Percentiles rank a stretch among this genome's conserved stretches.
phyloP scores from a whole-genome alignment of 2,113 vertebrate genomes.

The Balaeniceps rex region DNA sequence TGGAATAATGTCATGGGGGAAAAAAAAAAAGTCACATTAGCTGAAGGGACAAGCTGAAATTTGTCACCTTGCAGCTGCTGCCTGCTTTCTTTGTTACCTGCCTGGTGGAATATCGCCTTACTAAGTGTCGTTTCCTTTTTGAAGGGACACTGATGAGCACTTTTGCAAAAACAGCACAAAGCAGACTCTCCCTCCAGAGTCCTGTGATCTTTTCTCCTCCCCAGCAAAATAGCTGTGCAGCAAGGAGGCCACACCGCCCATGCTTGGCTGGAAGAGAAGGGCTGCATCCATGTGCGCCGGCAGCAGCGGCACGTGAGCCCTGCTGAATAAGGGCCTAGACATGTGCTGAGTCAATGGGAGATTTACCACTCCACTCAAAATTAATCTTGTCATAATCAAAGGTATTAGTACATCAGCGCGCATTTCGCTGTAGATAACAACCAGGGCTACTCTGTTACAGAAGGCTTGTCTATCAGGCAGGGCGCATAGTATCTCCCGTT shows the following conservation, averaged over 20 bases:
- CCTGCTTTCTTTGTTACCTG: neutral
- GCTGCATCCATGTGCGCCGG: neutral
- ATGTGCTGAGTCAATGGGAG: neutral
- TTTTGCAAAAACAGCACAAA: neutral
- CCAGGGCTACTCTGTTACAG: neutral
- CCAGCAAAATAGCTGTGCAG: neutral
- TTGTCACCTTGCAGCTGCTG: neutral
- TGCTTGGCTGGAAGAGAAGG: neutral
- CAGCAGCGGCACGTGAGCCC: neutral
- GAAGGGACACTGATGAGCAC: neutral
- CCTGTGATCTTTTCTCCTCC: neutral
- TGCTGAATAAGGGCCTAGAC: neutral
- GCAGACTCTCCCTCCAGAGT: neutral
- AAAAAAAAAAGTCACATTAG: neutral
- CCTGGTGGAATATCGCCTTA: neutral
- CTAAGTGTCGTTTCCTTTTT: neutral
- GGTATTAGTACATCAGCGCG: neutral
- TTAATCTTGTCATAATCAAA: neutral
- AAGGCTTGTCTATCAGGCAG: neutral
- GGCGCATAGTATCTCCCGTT: neutral
- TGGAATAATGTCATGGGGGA: neutral
- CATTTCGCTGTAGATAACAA: neutral
- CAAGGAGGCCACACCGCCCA: accelerated
- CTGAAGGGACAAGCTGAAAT: neutral
- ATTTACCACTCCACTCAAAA: conserved; percentile 20